Conservation (phyloP, 2,888 invertebrate genomes). For the Alitta virens region DNA sequence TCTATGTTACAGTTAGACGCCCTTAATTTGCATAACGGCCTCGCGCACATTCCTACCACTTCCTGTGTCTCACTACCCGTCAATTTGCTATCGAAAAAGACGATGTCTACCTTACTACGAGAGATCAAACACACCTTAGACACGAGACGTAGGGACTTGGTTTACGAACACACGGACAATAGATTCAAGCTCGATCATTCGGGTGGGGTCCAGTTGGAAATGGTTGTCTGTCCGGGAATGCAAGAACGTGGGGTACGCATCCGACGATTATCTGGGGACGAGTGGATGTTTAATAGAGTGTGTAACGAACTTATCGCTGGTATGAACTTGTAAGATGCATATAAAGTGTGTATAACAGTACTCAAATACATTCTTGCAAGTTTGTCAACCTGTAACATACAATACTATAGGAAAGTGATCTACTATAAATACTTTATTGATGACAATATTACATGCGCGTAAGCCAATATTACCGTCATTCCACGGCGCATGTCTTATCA, state of each 20-base stretch:
- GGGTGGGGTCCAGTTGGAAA: slow-evolving; percentile 82
- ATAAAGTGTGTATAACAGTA: too few relatives aligned
- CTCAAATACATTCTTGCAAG: too few relatives aligned
- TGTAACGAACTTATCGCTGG: slow-evolving; percentile 85
- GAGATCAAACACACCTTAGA: slow-evolving; percentile 78
- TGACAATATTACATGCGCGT: too few relatives aligned
- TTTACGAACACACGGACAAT: slow-evolving; percentile 33
- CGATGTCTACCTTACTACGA: slow-evolving; percentile 66
- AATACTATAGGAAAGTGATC: too few relatives aligned
- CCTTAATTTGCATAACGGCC: slow-evolving; percentile 18
- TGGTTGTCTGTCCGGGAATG: slow-evolving; percentile 70
- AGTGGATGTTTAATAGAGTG: slow-evolving; percentile 80
- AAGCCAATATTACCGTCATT: too few relatives aligned
- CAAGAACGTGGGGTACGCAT: slow-evolving; percentile 76
- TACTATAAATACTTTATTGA: too few relatives aligned
- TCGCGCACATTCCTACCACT: slow-evolving; percentile 12
- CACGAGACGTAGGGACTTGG: slow-evolving; percentile 51
- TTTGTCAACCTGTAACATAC: too few relatives aligned
- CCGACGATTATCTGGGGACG: slow-evolving; percentile 83
- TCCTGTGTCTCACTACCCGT: slow-evolving; percentile 11
- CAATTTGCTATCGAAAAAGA: slow-evolving; percentile 16
- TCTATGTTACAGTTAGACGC: slow-evolving; percentile 3
- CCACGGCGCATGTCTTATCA: too few relatives aligned
- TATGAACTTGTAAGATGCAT: slow-evolving; percentile 63
- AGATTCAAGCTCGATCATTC: slow-evolving; percentile 72